Evolutionary conservation across 2,888 invertebrate species (phyloP), one percentile per base, ranked within the genome.

Genomic region (Leptothorax acervorum): DNA sequence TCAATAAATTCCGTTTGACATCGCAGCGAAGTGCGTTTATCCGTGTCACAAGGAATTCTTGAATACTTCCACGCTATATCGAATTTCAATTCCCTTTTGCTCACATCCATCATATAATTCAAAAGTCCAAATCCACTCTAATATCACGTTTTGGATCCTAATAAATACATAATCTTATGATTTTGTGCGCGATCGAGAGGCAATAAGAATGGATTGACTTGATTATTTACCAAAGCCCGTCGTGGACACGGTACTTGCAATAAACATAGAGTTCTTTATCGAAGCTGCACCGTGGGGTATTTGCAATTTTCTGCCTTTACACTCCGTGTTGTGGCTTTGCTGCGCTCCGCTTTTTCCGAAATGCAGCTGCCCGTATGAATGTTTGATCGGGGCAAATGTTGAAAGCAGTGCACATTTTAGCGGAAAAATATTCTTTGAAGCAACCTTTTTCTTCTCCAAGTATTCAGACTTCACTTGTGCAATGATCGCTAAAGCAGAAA

Each of bases 1-100:
- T 31, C 42, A 45, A 78, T 28, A 57, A n/a, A 78, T 57, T 45
- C 55, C 31, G n/a, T 78, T 78, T 78, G 68, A 68, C 57, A 68
- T 78, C 57, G 31, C n/a, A 68, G 23, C 31, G n/a, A 68, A 45
- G 55, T 39, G 78, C 68, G n/a, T 31, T 45, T 31, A 23, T 4
- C 45, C 15, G 15, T 45, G 15, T 74, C 57, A 28, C 28, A 66
- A 39, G 23, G 78, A 78, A 68, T 68, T 78, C 45, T 57, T 57
- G 9, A 78, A 78, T 31, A 68, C 31, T 57, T 68, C 15, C 42
- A 42, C 23, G n/a, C 42, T 31, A 28, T 51, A 28, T 68, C 28
- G 28, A 55, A 45, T 31, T 78, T 57, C 31, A 42, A 51, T 39
- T 68, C 2, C 15, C 31, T 78, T 65, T 51, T 23, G 51, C 18